These are phyloP conservation scores for Pavo muticus DNA, from an alignment of 2,113 vertebrate species.

Conservation along the genomic window DNA sequence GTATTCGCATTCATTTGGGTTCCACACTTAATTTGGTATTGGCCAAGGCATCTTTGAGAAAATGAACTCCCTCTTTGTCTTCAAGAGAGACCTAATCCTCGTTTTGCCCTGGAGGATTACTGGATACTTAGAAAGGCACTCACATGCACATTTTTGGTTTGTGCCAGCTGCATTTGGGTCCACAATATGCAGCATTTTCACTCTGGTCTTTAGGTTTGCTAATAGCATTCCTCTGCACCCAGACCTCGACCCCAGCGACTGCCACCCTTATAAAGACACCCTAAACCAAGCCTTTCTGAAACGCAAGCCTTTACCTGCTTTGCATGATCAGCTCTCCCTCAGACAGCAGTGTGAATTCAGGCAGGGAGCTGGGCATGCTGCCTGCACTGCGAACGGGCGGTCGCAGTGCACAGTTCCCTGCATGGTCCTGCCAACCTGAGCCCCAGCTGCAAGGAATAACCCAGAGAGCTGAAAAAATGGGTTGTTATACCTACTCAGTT, in stretches of 20 bases:
- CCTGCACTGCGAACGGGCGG: neutral
- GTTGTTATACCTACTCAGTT: neutral
- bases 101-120: conserved; percentile 79
- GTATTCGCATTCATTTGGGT: conserved; percentile 39
- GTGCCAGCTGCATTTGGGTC: conserved; percentile 69
- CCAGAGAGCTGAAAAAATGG: neutral
- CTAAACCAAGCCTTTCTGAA: neutral
- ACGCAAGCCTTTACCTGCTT: neutral
- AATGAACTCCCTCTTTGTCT: conserved; percentile 73
- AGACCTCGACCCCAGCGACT: conserved; percentile 12
- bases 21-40: conserved; percentile 59
- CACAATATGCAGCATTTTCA: conserved; percentile 55
- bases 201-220: conserved; percentile 62
- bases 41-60: conserved; percentile 69
- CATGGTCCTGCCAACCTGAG: neutral
- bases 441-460: neutral
- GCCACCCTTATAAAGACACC: conserved; percentile 40
- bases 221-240: conserved; percentile 59
- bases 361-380: neutral
- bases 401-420: rapidly evolving
- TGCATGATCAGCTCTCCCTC: neutral
- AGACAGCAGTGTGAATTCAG: neutral
- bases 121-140: conserved; percentile 77
- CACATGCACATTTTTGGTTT: conserved; percentile 73
- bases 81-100: conserved; percentile 74